phyloP scores from a whole-genome alignment of 2,888 invertebrate genomes.

The Aelia acuminata region DNA sequence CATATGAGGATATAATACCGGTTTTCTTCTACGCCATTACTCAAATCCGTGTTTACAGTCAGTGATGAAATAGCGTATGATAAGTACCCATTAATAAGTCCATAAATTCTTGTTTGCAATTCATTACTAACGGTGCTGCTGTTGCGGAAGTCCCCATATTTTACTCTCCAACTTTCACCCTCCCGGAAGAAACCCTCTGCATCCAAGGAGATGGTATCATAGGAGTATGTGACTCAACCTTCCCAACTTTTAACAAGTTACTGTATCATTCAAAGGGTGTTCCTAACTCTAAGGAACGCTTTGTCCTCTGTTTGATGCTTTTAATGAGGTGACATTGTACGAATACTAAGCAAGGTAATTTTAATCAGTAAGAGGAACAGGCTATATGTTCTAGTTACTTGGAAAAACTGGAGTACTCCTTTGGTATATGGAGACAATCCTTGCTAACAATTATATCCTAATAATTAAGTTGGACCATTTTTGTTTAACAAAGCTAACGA shows the following conservation, averaged over 20 bases:
- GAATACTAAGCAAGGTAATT: background rate
- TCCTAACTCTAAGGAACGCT: background rate
- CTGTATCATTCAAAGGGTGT: background rate
- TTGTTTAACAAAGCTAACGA: no score
- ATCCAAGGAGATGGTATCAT: background rate
- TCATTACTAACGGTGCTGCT: background rate
- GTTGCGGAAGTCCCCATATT: constrained; percentile 41
- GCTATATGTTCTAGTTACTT: background rate
- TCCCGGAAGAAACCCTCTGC: constrained; percentile 1
- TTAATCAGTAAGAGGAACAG: background rate
- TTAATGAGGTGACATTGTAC: background rate
- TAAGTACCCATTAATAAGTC: background rate
- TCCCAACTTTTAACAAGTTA: background rate
- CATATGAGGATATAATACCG: background rate
- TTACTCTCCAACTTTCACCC: background rate
- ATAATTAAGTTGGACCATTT: no score
- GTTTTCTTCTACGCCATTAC: background rate
- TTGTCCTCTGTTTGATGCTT: background rate
- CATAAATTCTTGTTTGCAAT: constrained; percentile 35
- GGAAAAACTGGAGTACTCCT: background rate
- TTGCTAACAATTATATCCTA: no score
- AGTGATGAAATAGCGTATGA: background rate
- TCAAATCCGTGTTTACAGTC: background rate
- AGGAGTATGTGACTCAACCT: constrained; percentile 15
- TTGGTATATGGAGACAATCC: no score